phyloP scores from a whole-genome alignment of 2,888 invertebrate species.

The Microctonus aethiopoides region DNA sequence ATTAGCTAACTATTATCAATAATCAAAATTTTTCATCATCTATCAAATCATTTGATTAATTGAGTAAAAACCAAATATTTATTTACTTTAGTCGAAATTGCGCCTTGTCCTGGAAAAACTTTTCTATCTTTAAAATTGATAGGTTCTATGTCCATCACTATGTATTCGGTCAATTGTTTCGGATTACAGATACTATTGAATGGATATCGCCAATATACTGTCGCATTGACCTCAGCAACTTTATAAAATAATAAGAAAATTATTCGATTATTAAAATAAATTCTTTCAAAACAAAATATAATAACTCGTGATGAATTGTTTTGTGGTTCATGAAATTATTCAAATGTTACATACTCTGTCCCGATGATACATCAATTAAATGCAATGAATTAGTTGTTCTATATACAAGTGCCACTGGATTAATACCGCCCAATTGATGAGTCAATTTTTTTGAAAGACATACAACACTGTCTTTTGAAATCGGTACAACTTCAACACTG shows the following conservation, averaged over 20 bases:
- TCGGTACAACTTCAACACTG: conserved; percentile 94
- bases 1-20: too few relatives aligned
- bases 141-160: conserved; percentile 93
- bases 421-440: conserved; percentile 88
- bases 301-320: too few relatives aligned
- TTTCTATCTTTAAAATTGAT: conserved; percentile 80
- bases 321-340: not conserved
- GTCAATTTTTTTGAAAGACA: conserved; percentile 89
- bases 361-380: conserved; percentile 90
- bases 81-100: conserved; percentile 79
- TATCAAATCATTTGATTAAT: too few relatives aligned
- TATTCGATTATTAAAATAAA: not conserved
- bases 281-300: conserved; percentile 24
- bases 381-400: conserved; percentile 91
- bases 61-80: too few relatives aligned
- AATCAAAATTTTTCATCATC: too few relatives aligned
- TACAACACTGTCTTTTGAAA: conserved; percentile 94
- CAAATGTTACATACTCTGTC: conserved; percentile 75
- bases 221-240: conserved; percentile 87
- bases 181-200: conserved; percentile 91
- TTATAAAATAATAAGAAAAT: conserved; percentile 10
- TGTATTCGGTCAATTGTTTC: conserved; percentile 90
- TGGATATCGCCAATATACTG: conserved; percentile 86
- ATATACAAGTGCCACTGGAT: conserved; percentile 87
- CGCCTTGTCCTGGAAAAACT: conserved; percentile 88